Percentiles rank a stretch among this genome's conserved stretches.
Conservation (phyloP, 2,888 invertebrate species). For the Lymantria dispar region DNA sequence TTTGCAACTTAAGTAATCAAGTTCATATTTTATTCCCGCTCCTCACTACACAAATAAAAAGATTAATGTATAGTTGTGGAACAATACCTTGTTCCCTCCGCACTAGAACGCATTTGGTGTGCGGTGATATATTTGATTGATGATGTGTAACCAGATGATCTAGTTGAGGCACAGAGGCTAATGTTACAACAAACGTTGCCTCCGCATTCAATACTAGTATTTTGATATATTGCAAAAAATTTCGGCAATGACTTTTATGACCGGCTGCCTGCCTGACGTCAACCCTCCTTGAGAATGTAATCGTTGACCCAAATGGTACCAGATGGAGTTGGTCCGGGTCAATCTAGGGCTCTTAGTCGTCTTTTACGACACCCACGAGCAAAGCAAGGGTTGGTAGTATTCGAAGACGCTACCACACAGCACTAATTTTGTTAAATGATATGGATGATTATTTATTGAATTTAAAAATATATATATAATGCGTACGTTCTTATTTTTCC, state of each 20-base stretch:
- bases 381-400: no score
- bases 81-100: not conserved
- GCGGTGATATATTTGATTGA: constrained; percentile 43
- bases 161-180: constrained; percentile 23
- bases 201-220: constrained; percentile 21
- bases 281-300: no score
- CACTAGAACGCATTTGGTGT: constrained; percentile 4
- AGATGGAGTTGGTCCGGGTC: no score
- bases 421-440: not conserved
- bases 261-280: no score
- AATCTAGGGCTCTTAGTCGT: no score
- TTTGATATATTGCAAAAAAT: constrained; percentile 39
- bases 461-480: not conserved
- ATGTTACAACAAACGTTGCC: constrained; percentile 39
- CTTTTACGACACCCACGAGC: no score
- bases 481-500: not conserved
- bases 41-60: no score
- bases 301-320: no score
- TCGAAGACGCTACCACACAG: no score
- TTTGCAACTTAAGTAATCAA: no score
- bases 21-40: no score
- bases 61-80: not conserved
- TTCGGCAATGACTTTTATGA: no score
- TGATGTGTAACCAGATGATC: constrained; percentile 33
- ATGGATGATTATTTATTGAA: not conserved